A percentile compares a stretch with the other conserved stretches of the same genome.
phyloP scores from a whole-genome alignment of 1,140 invertebrate species.

The Meloidogyne hapla region DNA sequence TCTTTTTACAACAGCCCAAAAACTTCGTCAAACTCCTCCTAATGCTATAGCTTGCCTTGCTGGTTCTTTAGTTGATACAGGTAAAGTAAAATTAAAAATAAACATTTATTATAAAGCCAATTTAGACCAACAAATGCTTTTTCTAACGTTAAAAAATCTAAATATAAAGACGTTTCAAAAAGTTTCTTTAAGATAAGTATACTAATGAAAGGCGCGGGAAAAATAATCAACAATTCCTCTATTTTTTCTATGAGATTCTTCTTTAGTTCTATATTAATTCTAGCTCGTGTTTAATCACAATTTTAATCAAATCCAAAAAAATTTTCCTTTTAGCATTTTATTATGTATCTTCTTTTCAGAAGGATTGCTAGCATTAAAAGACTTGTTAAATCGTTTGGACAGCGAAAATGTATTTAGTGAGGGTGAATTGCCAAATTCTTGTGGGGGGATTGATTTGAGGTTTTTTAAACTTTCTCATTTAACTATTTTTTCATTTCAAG shows the following conservation, averaged over 20 bases:
- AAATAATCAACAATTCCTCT: neutral
- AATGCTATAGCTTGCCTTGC: constrained; percentile 78
- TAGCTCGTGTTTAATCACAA: too few species aligned
- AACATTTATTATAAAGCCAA: too few species aligned
- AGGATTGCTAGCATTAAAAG: constrained; percentile 84
- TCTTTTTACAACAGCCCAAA: constrained; percentile 56
- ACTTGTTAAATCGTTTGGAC: constrained; percentile 83
- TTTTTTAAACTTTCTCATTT: constrained; percentile 62
- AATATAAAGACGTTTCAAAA: too few species aligned
- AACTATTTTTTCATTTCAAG: constrained; percentile 33
- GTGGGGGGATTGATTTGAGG: constrained; percentile 82
- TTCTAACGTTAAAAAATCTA: too few species aligned
- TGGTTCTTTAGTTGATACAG: constrained; percentile 85
- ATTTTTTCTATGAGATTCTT: constrained; percentile 8
- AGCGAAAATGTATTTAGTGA: constrained; percentile 85
- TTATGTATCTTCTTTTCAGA: constrained; percentile 66
- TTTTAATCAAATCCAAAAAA: too few species aligned
- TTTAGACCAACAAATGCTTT: too few species aligned
- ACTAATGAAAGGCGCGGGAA: too few species aligned
- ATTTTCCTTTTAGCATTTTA: too few species aligned
- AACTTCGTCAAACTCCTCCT: constrained; percentile 65
- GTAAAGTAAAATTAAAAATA: too few species aligned
- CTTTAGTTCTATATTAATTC: too few species aligned
- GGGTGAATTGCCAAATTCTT: constrained; percentile 79
- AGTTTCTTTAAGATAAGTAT: too few species aligned